Evolutionary conservation across 2,888 invertebrate genomes (phyloP).

Genomic region (Hirtodrosophila alboralis): DNA sequence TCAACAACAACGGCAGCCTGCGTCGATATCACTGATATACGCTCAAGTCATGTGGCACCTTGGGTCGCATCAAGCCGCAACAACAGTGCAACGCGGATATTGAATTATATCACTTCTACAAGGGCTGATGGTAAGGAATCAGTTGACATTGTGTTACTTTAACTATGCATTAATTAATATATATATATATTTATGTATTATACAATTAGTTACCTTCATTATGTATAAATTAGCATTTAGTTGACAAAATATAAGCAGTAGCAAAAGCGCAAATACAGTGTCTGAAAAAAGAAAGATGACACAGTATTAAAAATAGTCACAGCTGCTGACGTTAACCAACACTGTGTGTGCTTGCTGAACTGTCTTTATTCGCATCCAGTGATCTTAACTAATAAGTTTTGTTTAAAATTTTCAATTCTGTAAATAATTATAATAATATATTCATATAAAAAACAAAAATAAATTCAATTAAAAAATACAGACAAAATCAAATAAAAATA

Average conservation of each 20-base stretch:
- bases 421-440: slow-evolving; percentile 55
- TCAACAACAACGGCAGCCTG: slow-evolving; percentile 80
- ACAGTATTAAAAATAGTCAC: background rate
- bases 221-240: slow-evolving; percentile 70
- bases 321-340: slow-evolving; percentile 12
- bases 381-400: slow-evolving; percentile 80
- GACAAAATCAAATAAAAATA: slow-evolving; percentile 39
- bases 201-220: slow-evolving; percentile 55
- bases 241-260: slow-evolving; percentile 26
- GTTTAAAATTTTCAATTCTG: slow-evolving; percentile 45
- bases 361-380: slow-evolving; percentile 75
- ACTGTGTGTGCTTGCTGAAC: slow-evolving; percentile 15
- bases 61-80: slow-evolving; percentile 57
- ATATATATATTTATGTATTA: slow-evolving; percentile 33
- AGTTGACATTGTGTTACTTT: slow-evolving; percentile 31
- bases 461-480: slow-evolving; percentile 21
- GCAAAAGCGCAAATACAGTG: background rate
- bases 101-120: slow-evolving; percentile 77
- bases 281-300: background rate
- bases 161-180: slow-evolving; percentile 34
- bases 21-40: slow-evolving; percentile 83
- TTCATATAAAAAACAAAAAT: slow-evolving; percentile 13
- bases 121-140: slow-evolving; percentile 46
- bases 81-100: slow-evolving; percentile 60
- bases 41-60: slow-evolving; percentile 71